Base-by-base conservation (phyloP, 2,888 invertebrate species). In the Catonia carolina region DNA sequence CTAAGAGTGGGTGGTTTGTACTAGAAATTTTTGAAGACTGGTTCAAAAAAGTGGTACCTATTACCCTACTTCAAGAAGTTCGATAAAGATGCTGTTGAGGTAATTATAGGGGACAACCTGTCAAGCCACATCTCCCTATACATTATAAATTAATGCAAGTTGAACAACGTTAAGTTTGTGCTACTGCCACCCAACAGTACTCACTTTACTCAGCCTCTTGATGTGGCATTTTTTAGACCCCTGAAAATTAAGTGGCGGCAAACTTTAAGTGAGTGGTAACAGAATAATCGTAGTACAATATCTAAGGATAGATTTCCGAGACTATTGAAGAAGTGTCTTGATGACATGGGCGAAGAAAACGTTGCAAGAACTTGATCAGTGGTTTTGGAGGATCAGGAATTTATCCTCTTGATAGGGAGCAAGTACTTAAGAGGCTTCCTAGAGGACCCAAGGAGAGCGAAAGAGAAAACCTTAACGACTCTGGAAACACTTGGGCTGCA, bases 1-100 rank as follows among this genome's bases (percentile, higher is more conserved):
- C 67, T 2, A 65, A 64, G 50, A 66, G 63, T 60, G 70, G 69
- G 1, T 71, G 69, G 70, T 68, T 70, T 59, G 68, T 69, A 36
- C 15, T 51, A 20, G 36, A 37, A 3, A 56, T 57, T 37, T 69
- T 70, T 60, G 59, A 62, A 45, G 69, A 69, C 49, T 70, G 69
- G 70, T 68, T 70, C 53, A 14, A 57, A n/a, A 51, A 14, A n/a
- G 51, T 56, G 1, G 36, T 23, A n/a, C n/a, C n/a, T n/a, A 22
- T 17, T 55, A 12, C 55, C 55, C 12, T 50, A 55, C 20, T 55
- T 48, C 41, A 45, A 48, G n/a, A 53, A 57, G 7, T 48, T 27
- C 12, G 20, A 7, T 2, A 14, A 47, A 5, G n/a, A 27, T 17
- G 20, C 47, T n/a, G 20, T 18, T 12, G 52, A 57, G 36, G 57